A percentile compares a stretch with the other conserved stretches of the same genome.
phyloP scores from a whole-genome alignment of 1,140 invertebrate genomes.

The Tachypleus tridentatus region DNA sequence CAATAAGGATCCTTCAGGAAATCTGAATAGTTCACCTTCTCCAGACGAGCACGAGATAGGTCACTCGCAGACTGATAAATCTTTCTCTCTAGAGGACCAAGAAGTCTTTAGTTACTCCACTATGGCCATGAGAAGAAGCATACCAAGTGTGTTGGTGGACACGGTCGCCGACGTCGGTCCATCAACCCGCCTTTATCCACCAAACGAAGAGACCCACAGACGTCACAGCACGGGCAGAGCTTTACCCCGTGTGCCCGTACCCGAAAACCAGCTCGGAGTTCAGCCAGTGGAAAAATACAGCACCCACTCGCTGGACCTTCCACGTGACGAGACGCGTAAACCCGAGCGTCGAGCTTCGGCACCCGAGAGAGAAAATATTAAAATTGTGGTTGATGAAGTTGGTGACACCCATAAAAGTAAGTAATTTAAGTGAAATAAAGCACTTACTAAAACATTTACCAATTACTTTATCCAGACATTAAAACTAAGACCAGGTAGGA shows the following conservation, averaged over 20 bases:
- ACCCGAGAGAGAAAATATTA: slow-evolving; percentile 71
- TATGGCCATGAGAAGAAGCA: slow-evolving; percentile 10
- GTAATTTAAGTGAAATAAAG: slow-evolving; percentile 22
- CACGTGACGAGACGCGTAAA: slow-evolving; percentile 7
- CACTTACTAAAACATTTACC: no score
- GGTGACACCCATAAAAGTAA: slow-evolving; percentile 35
- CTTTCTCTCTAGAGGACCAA: background rate
- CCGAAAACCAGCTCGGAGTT: background rate
- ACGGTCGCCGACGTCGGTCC: slow-evolving; percentile 3
- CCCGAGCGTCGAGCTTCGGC: slow-evolving; percentile 40
- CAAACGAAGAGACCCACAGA: background rate
- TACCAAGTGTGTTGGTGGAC: slow-evolving; percentile 18
- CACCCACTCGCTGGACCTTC: slow-evolving; percentile 20
- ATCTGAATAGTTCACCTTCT: slow-evolving; percentile 14
- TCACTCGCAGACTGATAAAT: background rate
- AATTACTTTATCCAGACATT: no score
- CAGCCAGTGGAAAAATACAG: background rate
- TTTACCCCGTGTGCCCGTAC: slow-evolving; percentile 18
- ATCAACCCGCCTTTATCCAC: background rate
- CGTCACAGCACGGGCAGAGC: slow-evolving; percentile 17
- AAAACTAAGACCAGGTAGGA: no score
- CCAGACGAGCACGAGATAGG: slow-evolving; percentile 3
- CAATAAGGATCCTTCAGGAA: background rate
- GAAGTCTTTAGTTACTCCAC: no score
- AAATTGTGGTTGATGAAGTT: slow-evolving; percentile 87